Evolutionary conservation across 2,113 vertebrate genomes (phyloP), one percentile per base, ranked within the genome.

Genomic region (Hippolais icterina): DNA sequence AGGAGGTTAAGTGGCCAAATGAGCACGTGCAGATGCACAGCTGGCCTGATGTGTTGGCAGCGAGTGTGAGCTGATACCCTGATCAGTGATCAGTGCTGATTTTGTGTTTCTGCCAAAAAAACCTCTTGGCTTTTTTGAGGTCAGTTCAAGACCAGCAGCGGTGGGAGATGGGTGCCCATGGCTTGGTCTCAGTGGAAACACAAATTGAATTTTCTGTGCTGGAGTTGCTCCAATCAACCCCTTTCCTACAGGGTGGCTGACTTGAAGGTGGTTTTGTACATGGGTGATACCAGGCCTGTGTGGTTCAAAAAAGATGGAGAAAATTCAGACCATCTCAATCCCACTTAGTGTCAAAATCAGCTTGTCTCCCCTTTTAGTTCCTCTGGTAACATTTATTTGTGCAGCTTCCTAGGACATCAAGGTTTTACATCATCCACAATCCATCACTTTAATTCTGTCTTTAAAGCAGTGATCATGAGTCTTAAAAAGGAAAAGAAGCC

Each of bases 361-460:
- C 91, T 76, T 42, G 22, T 74, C 80, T 87, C 47, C 25, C 28
- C 44, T 69, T 56, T 35, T 53, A 42, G 44, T 71, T 72, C 25
- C 83, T 79, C 83, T n/a, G 56, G n/a, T 60, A 60, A 24, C 14
- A 0, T 68, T 91, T 89, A 56, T 65, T 87, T 87, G 49, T 69
- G 87, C 2, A 0, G 60, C 49, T 78, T 95, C 78, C 39, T 37
- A 11, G 37, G 54, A 81, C 69, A 42, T 86, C 46, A 2, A 84
- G 69, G 63, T 75, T 93, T 88, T 68, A 64, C 69, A 63, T 60
- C 74, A n/a, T 61, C 60, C 39, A 10, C 64, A 63, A 76, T 82
- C 93, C 84, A 42, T 87, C 74, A 69, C 29, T 85, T 89, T 96
- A 79, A 94, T 95, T 95, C 81, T 18, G 37, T 93, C 57, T 87